phyloP scores from a whole-genome alignment of 2,113 vertebrate genomes.

The Tylochromis polylepis region DNA sequence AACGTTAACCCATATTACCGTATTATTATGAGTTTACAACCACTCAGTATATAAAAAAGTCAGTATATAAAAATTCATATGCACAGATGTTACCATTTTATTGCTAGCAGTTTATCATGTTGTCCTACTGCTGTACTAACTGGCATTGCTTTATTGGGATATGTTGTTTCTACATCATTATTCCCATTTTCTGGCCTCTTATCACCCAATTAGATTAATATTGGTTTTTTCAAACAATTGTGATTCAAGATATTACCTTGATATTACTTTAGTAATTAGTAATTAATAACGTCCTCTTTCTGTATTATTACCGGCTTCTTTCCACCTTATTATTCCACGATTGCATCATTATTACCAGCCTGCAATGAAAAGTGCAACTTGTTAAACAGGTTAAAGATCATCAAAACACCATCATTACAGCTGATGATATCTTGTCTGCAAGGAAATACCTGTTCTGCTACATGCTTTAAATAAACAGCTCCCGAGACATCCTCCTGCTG shows the following conservation, averaged over 20 bases:
- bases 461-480: background rate
- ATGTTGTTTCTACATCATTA: background rate
- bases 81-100: background rate
- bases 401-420: background rate
- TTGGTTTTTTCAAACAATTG: background rate
- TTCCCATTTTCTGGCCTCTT: background rate
- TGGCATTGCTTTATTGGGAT: background rate
- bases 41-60: background rate
- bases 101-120: background rate
- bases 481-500: background rate
- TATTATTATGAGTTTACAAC: background rate
- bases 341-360: background rate
- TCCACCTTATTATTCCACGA: background rate
- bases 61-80: background rate
- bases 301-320: background rate
- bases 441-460: background rate
- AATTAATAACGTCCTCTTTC: background rate
- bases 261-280: background rate
- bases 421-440: background rate
- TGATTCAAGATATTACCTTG: background rate
- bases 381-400: too few relatives aligned
- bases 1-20: background rate
- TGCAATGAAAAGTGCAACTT: background rate
- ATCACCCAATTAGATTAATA: background rate
- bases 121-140: background rate